Conservation (phyloP, 92 coral and sea anemone genomes). For the Zoanthus sociatus region DNA sequence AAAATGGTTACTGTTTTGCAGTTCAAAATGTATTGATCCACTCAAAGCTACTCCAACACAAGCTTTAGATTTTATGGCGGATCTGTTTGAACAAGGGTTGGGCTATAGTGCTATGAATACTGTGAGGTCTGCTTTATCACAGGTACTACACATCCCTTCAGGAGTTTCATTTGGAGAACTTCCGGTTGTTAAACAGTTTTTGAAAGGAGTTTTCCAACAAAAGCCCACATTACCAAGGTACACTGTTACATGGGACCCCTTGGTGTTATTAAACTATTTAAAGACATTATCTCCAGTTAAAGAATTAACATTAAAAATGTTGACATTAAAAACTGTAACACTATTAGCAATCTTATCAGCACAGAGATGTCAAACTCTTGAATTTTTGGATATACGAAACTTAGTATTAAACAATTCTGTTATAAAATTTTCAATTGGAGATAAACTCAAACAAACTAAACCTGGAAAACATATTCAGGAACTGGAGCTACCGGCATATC, state of each 20-base stretch:
- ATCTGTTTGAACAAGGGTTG: slow-evolving; percentile 39
- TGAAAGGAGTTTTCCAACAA: slow-evolving; percentile 62
- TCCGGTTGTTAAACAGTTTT: slow-evolving; percentile 52
- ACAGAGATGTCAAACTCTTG: slow-evolving; percentile 59
- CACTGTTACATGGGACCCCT: slow-evolving; percentile 56
- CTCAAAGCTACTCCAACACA: too few relatives aligned
- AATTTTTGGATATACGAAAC: slow-evolving; percentile 53
- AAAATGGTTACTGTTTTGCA: too few relatives aligned
- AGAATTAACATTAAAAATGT: slow-evolving; percentile 39
- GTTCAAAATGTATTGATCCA: too few relatives aligned
- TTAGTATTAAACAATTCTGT: slow-evolving; percentile 23
- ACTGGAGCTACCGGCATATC: slow-evolving; percentile 48
- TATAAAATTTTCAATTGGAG: slow-evolving; percentile 54
- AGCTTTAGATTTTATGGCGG: slow-evolving; percentile 6
- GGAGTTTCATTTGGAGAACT: slow-evolving; percentile 62
- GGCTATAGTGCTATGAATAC: slow-evolving; percentile 73
- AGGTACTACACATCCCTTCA: slow-evolving; percentile 46
- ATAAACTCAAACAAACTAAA: slow-evolving; percentile 59
- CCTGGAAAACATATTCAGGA: slow-evolving; percentile 62
- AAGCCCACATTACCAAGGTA: slow-evolving; percentile 65
- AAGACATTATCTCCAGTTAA: slow-evolving; percentile 37
- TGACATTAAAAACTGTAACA: slow-evolving; percentile 56
- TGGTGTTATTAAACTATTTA: slow-evolving; percentile 28
- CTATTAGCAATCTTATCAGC: background rate
- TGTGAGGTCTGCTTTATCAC: slow-evolving; percentile 61